phyloP scores from a whole-genome alignment of 2,888 invertebrate species.

The Zeuzera pyrina region DNA sequence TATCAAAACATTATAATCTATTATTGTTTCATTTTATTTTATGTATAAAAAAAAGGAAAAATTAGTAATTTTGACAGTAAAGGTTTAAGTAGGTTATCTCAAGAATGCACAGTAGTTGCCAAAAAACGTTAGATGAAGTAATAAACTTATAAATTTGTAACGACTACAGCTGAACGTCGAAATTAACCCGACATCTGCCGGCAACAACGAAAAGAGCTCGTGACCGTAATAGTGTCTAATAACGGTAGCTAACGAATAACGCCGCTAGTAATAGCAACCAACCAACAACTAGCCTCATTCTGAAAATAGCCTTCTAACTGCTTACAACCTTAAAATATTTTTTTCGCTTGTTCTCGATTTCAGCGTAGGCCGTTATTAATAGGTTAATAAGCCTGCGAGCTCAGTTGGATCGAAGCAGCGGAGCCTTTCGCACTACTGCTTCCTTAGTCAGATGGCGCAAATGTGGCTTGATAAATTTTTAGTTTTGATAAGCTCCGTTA shows the following conservation, averaged over 20 bases:
- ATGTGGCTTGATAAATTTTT: constrained; percentile 19
- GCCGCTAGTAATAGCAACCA: constrained; percentile 35
- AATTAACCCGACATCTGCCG: constrained; percentile 37
- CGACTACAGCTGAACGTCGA: too few relatives aligned
- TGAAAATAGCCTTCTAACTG: constrained; percentile 19
- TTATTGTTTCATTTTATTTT: too few relatives aligned
- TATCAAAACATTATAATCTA: too few relatives aligned
- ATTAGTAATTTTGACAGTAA: too few relatives aligned
- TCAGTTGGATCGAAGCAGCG: constrained; percentile 44
- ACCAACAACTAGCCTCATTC: constrained; percentile 26
- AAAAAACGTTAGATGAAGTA: too few relatives aligned
- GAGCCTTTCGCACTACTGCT: constrained; percentile 42
- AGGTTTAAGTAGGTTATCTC: too few relatives aligned
- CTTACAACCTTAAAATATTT: constrained; percentile 35
- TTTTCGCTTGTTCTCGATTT: constrained; percentile 28
- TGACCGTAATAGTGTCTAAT: constrained; percentile 26
- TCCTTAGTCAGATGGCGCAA: constrained; percentile 40
- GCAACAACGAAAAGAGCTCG: constrained; percentile 21
- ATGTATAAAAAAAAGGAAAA: too few relatives aligned
- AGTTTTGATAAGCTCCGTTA: constrained; percentile 29
- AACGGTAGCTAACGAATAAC: constrained; percentile 57
- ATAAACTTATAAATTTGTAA: too few relatives aligned
- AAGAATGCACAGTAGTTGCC: too few relatives aligned
- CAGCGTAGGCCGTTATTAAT: constrained; percentile 32
- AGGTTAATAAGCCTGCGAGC: constrained; percentile 30